A percentile compares a stretch with the other conserved stretches of the same genome.
phyloP scores from a whole-genome alignment of 2,113 vertebrate species.

The Albula goreensis region DNA sequence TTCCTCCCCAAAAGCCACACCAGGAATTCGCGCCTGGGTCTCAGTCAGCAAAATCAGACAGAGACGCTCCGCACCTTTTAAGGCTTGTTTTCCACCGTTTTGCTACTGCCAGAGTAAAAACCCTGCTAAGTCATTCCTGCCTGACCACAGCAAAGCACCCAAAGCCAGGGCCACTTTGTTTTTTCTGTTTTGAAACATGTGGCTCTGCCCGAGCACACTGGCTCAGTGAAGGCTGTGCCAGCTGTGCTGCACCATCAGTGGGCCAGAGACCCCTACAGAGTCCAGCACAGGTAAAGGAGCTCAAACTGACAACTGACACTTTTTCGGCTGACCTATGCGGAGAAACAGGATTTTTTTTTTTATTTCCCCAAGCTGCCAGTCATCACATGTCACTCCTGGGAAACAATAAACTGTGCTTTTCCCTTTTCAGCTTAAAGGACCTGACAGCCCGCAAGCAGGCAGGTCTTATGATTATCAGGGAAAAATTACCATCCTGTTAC shows the following conservation, averaged over 20 bases:
- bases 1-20: neutral
- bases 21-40: neutral
- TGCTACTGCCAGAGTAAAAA: neutral
- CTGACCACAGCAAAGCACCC: constrained; percentile 17
- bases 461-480: neutral
- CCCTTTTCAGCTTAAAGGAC: too few species aligned
- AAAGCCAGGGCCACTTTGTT: constrained; percentile 10
- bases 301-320: too few species aligned
- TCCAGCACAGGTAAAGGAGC: neutral
- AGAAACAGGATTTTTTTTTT: neutral
- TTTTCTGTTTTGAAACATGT: neutral
- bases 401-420: neutral
- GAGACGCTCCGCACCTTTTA: neutral
- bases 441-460: neutral
- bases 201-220: neutral
- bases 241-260: neutral
- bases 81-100: neutral
- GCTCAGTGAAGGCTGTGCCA: neutral
- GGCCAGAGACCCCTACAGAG: neutral
- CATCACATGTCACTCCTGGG: neutral
- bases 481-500: neutral
- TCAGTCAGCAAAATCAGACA: neutral
- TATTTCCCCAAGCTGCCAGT: neutral
- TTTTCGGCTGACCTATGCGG: neutral
- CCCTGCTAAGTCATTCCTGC: constrained; percentile 7